Base-by-base conservation (phyloP, 1,140 invertebrate genomes). In the Nasonia longicornis region DNA sequence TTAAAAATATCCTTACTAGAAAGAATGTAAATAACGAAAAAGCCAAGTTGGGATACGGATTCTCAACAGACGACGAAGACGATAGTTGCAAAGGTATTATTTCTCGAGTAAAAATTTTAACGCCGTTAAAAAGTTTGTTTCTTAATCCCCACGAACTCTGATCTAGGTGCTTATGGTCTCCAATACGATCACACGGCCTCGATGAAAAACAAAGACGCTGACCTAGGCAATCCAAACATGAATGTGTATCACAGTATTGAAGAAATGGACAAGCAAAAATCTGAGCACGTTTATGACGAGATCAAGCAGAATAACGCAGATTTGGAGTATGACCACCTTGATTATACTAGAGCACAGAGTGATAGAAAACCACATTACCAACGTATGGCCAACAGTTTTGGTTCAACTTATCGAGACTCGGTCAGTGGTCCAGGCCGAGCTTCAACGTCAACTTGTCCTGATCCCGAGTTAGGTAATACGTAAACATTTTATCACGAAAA, bases 201-300 rank as follows among this genome's bases (percentile, higher is more conserved):
- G 0, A 83, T 94, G 63, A 97, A 97, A 87, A 97, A 97, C 87
- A 93, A 93, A 85, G 96, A 96, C 84, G 96, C 96, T 0, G 96
- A 97, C 89, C 87, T 93, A 11, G 95, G 94, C 7, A 97, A 97
- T 91, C 96, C 96, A 1, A 97, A 96, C 84, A 85, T 90, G 10
- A 93, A 93, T 86, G 92, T 97, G 11, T 97, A 97, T 86, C 94
- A 97, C 81, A 95, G 93, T 84, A 95, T 96, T 81, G 95, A 95
- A 67, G 94, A 95, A 83, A 90, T 94, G 70, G 93, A 94, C 64
- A 92, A 94, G 73, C 93, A 94, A 76, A 95, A 94, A 84, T 86
- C 94, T 16, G 96, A 97, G 83, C 96, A 97, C 87, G 93, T 97
- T 1, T 98, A 98, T 86, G 96, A 97, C 89, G 97, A 98, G 90